Percentiles rank a stretch among this genome's conserved stretches.
Conservation (phyloP, 2,113 vertebrate species). For the Tangachromis dhanisi region DNA sequence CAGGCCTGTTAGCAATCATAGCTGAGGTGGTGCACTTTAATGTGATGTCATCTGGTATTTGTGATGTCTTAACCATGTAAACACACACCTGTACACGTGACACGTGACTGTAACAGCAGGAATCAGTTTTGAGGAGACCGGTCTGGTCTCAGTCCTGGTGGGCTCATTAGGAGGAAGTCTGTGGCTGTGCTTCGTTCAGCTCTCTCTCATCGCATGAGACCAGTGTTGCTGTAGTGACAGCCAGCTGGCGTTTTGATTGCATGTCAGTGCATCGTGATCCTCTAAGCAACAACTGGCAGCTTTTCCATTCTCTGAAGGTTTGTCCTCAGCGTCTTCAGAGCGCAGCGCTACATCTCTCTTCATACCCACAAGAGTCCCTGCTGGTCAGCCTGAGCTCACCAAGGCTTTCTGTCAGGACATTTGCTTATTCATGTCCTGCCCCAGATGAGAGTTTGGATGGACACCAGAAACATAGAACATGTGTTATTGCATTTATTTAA, state of each 20-base stretch:
- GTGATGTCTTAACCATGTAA: neutral
- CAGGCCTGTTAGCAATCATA: constrained; percentile 52
- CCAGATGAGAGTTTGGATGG: neutral
- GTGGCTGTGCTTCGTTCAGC: neutral
- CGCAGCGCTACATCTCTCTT: neutral
- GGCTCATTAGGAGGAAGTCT: neutral
- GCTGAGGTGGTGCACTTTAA: constrained; percentile 26
- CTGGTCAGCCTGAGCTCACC: neutral
- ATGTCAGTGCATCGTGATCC: constrained; percentile 47
- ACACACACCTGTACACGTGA: neutral
- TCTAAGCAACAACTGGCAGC: constrained; percentile 20
- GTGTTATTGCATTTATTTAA: neutral
- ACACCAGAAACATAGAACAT: neutral
- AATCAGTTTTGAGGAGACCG: neutral
- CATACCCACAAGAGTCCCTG: neutral
- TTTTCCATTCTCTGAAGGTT: constrained; percentile 34
- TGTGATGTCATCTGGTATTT: constrained; percentile 15
- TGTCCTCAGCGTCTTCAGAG: neutral
- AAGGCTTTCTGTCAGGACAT: neutral
- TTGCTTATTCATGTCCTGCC: constrained; percentile 17
- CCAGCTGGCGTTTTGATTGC: neutral
- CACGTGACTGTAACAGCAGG: neutral
- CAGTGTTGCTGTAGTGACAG: neutral
- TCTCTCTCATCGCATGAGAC: neutral
- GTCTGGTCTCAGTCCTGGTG: neutral